Conservation (phyloP, 2,888 invertebrate genomes). For the Perizoma affinitatum region DNA sequence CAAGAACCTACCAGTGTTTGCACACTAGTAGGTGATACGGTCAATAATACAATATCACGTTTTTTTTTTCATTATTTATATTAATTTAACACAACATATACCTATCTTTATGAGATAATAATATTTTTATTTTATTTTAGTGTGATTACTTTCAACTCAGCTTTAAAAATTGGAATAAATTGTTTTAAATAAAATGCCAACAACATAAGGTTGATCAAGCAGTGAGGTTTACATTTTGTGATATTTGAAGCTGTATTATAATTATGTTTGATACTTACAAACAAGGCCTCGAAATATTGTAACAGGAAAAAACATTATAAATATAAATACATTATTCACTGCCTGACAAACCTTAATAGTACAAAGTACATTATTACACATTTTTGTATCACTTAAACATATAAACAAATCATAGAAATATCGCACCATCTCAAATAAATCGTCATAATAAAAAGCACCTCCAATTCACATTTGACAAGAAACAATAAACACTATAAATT, state of each 20-base stretch:
- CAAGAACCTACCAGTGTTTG: not conserved
- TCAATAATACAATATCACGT: slow-evolving; percentile 72
- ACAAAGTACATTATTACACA: slow-evolving; percentile 21
- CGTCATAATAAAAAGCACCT: slow-evolving; percentile 70
- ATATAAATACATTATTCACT: slow-evolving; percentile 20
- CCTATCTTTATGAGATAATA: slow-evolving; percentile 70
- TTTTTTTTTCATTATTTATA: slow-evolving; percentile 77
- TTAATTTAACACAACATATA: slow-evolving; percentile 79
- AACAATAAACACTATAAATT: slow-evolving; percentile 39
- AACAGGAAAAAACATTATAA: not conserved
- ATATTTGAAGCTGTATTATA: not conserved
- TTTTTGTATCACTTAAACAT: slow-evolving; percentile 42
- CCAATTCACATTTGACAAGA: slow-evolving; percentile 61
- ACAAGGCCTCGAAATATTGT: not conserved
- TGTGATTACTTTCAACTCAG: slow-evolving; percentile 64
- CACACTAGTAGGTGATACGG: slow-evolving; percentile 25
- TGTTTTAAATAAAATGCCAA: slow-evolving; percentile 77
- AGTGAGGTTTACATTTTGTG: slow-evolving; percentile 38
- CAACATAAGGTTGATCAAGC: slow-evolving; percentile 60
- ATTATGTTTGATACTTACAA: too few relatives aligned
- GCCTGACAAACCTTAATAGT: slow-evolving; percentile 28
- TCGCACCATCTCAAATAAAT: slow-evolving; percentile 64
- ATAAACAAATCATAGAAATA: slow-evolving; percentile 60
- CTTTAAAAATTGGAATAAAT: slow-evolving; percentile 71
- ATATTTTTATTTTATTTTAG: slow-evolving; percentile 62